phyloP scores from a whole-genome alignment of 2,113 vertebrate genomes.

The Muntiacus muntjak region DNA sequence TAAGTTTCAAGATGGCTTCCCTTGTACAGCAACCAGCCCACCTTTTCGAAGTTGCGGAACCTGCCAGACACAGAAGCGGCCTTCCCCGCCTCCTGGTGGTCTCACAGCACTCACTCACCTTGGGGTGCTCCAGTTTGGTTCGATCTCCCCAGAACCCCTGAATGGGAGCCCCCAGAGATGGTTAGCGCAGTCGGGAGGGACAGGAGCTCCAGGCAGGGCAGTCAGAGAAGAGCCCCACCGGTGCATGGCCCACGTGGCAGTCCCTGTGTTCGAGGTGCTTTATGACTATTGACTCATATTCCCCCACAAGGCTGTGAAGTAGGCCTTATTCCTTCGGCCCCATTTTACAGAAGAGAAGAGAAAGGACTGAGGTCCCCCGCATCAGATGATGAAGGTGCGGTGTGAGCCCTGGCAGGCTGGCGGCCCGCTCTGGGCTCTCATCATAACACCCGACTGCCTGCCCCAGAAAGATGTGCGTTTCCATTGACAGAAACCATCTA shows the following conservation, averaged over 20 bases:
- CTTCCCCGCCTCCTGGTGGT: accelerated
- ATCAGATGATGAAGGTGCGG: neutral
- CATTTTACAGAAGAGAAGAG: neutral
- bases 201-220: accelerated
- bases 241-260: accelerated
- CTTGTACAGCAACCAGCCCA: neutral
- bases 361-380: neutral
- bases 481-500: neutral
- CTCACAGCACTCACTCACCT: neutral
- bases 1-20: neutral
- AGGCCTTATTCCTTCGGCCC: neutral
- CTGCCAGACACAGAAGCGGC: neutral
- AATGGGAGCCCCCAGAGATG: neutral
- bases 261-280: neutral
- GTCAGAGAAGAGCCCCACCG: neutral
- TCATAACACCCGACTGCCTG: accelerated
- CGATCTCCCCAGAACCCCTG: neutral
- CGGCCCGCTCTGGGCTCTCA: neutral
- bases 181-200: accelerated
- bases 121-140: too few relatives aligned
- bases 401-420: neutral
- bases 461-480: neutral
- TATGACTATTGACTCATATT: neutral
- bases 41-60: neutral
- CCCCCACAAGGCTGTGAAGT: neutral